These are phyloP conservation scores for Vidua macroura DNA, from an alignment of 2,113 vertebrate genomes.

Conservation along the genomic window DNA sequence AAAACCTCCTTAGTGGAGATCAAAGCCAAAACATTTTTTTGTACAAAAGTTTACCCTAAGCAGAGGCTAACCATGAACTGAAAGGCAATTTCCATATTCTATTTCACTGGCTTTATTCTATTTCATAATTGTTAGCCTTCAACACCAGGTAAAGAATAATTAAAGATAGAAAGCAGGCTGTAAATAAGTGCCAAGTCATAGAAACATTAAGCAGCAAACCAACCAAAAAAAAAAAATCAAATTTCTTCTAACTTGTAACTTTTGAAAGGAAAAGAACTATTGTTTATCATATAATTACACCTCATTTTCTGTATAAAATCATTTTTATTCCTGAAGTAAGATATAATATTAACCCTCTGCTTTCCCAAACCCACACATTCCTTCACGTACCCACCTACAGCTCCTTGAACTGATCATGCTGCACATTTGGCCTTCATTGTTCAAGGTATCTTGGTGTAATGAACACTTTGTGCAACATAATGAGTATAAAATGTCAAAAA, in stretches of 20 bases:
- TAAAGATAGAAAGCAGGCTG: neutral
- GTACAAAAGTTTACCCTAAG: neutral
- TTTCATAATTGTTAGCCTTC: neutral
- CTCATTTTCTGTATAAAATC: neutral
- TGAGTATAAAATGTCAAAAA: neutral
- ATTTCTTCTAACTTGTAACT: neutral
- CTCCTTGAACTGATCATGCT: neutral
- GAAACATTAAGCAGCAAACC: neutral
- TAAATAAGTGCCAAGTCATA: neutral
- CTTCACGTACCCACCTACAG: neutral
- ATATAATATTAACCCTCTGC: neutral
- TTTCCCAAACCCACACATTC: neutral
- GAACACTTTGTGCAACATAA: neutral
- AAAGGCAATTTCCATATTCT: neutral
- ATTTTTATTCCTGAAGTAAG: neutral
- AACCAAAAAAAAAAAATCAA: neutral
- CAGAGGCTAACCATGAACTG: neutral
- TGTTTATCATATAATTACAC: neutral
- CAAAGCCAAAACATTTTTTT: neutral
- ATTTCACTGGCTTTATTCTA: neutral
- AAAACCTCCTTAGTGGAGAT: neutral
- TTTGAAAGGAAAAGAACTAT: neutral
- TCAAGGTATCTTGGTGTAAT: neutral
- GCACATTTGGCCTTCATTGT: neutral
- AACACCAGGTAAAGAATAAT: neutral